Percentiles rank a stretch among this genome's conserved stretches.
These are phyloP conservation scores for Margaritifera margaritifera DNA, from an alignment of 2,888 invertebrate genomes.

Conservation along the genomic window DNA sequence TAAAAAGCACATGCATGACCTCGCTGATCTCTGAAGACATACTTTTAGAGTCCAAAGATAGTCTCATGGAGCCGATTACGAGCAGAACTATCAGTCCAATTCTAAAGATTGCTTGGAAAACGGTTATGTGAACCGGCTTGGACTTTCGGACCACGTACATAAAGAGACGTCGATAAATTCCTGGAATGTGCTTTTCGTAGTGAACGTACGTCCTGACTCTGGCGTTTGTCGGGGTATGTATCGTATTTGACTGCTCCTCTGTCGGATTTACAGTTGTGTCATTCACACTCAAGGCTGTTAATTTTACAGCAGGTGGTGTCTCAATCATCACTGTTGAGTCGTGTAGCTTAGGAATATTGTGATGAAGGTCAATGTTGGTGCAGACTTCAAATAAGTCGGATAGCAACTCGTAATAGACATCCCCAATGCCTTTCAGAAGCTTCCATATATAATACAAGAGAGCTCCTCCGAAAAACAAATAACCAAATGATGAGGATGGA, in stretches of 20 bases:
- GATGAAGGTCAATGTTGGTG: slow-evolving; percentile 5
- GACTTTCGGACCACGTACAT: slow-evolving; percentile 5
- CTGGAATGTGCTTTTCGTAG: slow-evolving; percentile 11
- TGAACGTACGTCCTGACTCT: background rate
- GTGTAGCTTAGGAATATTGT: background rate
- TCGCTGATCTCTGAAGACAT: slow-evolving; percentile 15
- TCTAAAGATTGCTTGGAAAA: slow-evolving; percentile 9
- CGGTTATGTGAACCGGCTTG: slow-evolving; percentile 19
- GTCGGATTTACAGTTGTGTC: no score
- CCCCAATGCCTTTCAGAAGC: slow-evolving; percentile 12
- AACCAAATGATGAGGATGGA: slow-evolving; percentile 24
- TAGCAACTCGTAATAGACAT: slow-evolving; percentile 18
- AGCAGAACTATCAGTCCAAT: slow-evolving; percentile 10
- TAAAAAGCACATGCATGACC: slow-evolving; percentile 31
- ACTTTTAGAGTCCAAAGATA: slow-evolving; percentile 2
- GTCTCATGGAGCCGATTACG: slow-evolving; percentile 4
- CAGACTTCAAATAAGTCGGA: slow-evolving; percentile 19
- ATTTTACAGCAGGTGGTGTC: no score
- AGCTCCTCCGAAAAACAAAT: slow-evolving; percentile 20
- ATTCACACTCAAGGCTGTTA: no score
- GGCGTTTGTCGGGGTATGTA: no score
- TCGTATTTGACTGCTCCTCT: no score
- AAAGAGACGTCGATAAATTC: slow-evolving; percentile 17
- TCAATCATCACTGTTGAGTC: slow-evolving; percentile 12
- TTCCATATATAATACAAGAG: slow-evolving; percentile 20